Evolutionary conservation across 2,888 invertebrate genomes (phyloP).

Genomic region (Eupelmus urozonus): DNA sequence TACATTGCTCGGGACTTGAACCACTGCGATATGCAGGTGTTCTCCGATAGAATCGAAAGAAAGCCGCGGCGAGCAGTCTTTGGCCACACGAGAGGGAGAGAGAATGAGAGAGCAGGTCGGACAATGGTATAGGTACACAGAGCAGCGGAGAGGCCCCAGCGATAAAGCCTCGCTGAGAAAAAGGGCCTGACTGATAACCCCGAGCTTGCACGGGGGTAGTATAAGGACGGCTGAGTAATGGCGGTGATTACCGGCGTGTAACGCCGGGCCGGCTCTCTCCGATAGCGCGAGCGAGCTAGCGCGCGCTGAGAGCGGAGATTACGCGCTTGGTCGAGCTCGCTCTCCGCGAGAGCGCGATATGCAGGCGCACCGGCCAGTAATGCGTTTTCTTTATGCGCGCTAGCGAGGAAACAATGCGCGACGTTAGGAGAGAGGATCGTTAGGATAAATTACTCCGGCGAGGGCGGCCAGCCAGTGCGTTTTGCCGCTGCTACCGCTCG

Average conservation of each 20-base stretch:
- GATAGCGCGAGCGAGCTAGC: conserved; percentile 20
- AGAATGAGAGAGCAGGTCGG: no score
- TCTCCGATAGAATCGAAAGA: conserved; percentile 39
- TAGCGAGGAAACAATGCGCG: conserved; percentile 47
- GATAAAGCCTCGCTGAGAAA: conserved; percentile 37
- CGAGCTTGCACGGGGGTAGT: no score
- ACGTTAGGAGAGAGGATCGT: conserved; percentile 51
- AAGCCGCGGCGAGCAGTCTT: neutral
- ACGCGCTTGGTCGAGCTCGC: neutral
- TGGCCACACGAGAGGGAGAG: no score
- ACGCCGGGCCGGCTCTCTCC: conserved; percentile 3
- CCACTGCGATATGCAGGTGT: conserved; percentile 23
- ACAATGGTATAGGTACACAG: no score
- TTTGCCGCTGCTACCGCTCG: conserved; percentile 17
- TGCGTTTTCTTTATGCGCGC: conserved; percentile 52
- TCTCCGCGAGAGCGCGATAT: neutral
- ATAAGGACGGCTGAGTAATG: conserved; percentile 64
- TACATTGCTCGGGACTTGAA: neutral
- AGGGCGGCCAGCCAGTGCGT: conserved; percentile 16
- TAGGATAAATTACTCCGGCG: conserved; percentile 54
- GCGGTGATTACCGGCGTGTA: conserved; percentile 63
- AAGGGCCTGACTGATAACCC: conserved; percentile 53
- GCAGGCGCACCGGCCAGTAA: conserved; percentile 17
- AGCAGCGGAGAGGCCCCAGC: neutral
- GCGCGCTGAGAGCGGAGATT: neutral